Evolutionary conservation across 1,140 invertebrate species (phyloP), one percentile per base, ranked within the genome.

Genomic region (Stegodyphus dumicola): DNA sequence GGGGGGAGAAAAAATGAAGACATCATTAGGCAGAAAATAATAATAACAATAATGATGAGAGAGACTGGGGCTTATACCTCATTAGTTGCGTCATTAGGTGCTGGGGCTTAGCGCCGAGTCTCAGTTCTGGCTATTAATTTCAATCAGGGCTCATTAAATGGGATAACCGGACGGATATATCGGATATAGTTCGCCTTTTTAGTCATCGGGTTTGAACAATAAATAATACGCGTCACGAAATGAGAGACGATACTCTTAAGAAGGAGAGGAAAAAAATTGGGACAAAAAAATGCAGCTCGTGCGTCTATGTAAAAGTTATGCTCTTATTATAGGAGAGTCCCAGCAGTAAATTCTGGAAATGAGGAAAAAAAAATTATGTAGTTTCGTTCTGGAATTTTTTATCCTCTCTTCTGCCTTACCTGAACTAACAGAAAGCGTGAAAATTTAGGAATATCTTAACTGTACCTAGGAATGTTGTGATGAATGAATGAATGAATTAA

Each of bases 21-120:
- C 80, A 75, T 83, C 80, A 83, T 83, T 83, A 83, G 80, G 74
- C 60, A 51, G 70, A 79, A 60, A 83, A 75, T 54, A 83, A 83
- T 75, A 83, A 83, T 75, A 83, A 83, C 71, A 83, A 83, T 75
- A 83, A 75, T 69, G 73, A 69, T 75, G 54, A 83, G 60, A 75
- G 64, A 75, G 64, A 75, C 56, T 13, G 80, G 56, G 73, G 70
- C 80, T 83, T 83, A 83, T 66, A 64, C 48, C 80, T 83, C 80
- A 83, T 83, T 83, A 83, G 80, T 75, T 83, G 48, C 70, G 80
- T 83, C 80, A 83, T 83, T 83, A 83, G 80, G 70, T 83, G 79
- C 70, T 54, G 54, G 70, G 79, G 70, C 77, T 78, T 78, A 78
- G 66, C 69, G 52, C 52, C 53, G 67, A 60, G 78, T 80, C 78